phyloP scores from a whole-genome alignment of 2,797 vertebrate species.

The Pipistrellus pygmaeus region DNA sequence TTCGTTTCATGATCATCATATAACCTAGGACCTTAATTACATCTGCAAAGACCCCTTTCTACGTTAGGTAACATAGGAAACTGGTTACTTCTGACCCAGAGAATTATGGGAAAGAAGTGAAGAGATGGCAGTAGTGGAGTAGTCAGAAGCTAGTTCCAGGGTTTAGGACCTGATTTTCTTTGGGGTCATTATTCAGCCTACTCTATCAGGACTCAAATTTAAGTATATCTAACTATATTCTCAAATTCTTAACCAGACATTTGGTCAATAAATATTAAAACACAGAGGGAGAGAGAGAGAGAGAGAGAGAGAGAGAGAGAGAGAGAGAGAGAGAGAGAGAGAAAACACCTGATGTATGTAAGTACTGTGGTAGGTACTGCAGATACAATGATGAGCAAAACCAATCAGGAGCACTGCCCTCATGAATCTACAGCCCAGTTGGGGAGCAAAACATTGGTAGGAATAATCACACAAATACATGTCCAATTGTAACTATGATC shows the following conservation, averaged over 20 bases:
- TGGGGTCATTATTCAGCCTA: background rate
- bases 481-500: background rate
- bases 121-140: background rate
- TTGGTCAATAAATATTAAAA: background rate
- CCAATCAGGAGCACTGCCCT: background rate
- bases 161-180: background rate
- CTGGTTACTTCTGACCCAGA: background rate
- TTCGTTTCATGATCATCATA: background rate
- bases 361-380: background rate
- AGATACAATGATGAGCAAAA: background rate
- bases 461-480: background rate
- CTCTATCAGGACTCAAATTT: background rate
- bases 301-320: too few species aligned
- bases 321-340: too few species aligned
- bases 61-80: background rate
- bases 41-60: background rate
- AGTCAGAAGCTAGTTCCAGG: background rate
- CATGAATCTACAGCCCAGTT: background rate
- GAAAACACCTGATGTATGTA: too few species aligned
- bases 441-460: background rate
- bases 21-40: background rate
- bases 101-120: background rate
- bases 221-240: background rate
- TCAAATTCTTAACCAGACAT: background rate
- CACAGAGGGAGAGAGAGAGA: too few species aligned